Evolutionary conservation across 1,140 invertebrate species (phyloP), one percentile per base, ranked within the genome.

Genomic region (Apocrypta bakeri): DNA sequence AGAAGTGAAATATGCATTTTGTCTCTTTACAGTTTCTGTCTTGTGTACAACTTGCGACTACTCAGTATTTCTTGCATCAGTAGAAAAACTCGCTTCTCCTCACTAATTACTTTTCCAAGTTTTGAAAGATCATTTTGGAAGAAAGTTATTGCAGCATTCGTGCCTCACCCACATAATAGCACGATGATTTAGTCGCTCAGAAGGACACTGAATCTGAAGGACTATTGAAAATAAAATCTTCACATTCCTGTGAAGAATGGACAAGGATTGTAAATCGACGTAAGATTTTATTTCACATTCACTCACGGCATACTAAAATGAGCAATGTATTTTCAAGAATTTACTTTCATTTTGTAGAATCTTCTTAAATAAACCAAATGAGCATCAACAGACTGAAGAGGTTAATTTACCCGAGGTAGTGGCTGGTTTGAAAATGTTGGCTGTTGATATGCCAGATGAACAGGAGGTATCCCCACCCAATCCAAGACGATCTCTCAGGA

Each of bases 351-450:
- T 63, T 80, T 61, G 37, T 72, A 80, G 69, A 63, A 56, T 29
- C 24, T 6, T 31, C 21, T 9, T 11, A 64, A 64, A 61, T 74
- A 33, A 66, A 31, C 17, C 31, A 9, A 66, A 40, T 61, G 33
- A 69, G 8, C 56, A 24, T 61, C 42, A n/a, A n/a, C n/a, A 76
- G 11, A 2, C 8, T 31, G 73, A 81, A 73, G 84, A 85, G 9
- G 87, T 88, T 82, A 88, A 86, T 87, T 72, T 91, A 40, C 90
- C 90, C 24, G 88, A 88, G 61, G 87, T 91, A 14, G 87, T 88
- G n/a, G 87, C 87, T 73, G 77, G 88, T 68, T 87, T 91, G 82
- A 88, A 90, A 82, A 88, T 87, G 85, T 84, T 91, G 0, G 88
- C 86, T n/a, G 88, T 91, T 64, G 81, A 87, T 68, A 85, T 82